Conservation (phyloP, 1,140 invertebrate species). For the Drosophila cardini region DNA sequence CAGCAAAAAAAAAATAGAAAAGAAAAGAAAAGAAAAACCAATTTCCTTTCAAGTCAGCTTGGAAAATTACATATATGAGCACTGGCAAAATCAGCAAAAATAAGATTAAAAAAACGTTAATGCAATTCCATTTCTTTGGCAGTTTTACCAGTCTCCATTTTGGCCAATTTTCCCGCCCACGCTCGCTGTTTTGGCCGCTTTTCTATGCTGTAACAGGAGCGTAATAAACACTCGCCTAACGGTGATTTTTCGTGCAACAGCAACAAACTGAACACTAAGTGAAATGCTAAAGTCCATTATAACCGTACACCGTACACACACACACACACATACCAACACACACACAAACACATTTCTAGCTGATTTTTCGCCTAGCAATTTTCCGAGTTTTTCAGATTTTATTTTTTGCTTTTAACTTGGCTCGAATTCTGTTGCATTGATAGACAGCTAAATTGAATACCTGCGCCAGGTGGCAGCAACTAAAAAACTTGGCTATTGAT, state of each 20-base stretch:
- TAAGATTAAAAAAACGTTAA: no score
- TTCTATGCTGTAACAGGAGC: slow-evolving; percentile 82
- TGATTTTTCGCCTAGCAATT: slow-evolving; percentile 54
- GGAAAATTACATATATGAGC: slow-evolving; percentile 53
- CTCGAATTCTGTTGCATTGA: slow-evolving; percentile 60
- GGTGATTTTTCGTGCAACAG: slow-evolving; percentile 69
- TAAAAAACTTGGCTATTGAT: slow-evolving; percentile 33
- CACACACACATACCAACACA: slow-evolving; percentile 31
- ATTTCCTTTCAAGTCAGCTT: slow-evolving; percentile 58
- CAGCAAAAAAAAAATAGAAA: no score
- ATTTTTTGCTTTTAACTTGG: slow-evolving; percentile 72
- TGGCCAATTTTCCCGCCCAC: neutral
- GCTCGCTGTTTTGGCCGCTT: slow-evolving; percentile 47
- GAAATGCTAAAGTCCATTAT: slow-evolving; percentile 76
- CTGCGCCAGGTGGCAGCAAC: slow-evolving; percentile 51
- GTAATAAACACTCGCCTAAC: slow-evolving; percentile 78
- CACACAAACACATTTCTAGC: slow-evolving; percentile 27
- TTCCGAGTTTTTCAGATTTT: slow-evolving; percentile 24
- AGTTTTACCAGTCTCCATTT: no score
- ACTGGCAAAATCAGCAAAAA: no score
- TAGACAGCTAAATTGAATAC: slow-evolving; percentile 46
- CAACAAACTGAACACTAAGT: slow-evolving; percentile 60
- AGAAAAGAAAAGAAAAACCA: slow-evolving; percentile 39
- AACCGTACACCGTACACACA: slow-evolving; percentile 74
- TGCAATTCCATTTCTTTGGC: no score